Evolutionary conservation across 2,888 invertebrate species (phyloP), one percentile per base, ranked within the genome.

Genomic region (Mayetiola destructor): DNA sequence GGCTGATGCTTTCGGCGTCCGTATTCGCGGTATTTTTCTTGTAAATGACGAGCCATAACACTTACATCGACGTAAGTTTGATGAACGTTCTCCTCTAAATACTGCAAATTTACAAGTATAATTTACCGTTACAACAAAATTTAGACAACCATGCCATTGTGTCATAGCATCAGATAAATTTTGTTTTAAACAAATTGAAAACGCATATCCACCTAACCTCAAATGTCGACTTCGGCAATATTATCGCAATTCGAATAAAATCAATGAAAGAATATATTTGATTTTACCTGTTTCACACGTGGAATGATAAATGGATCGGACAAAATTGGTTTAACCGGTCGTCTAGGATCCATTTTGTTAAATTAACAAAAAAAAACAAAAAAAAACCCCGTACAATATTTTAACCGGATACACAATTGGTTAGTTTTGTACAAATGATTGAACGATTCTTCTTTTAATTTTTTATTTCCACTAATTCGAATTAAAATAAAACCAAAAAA

Each of bases 31-130:
- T 80, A 82, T 64, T 80, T 80, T 64, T 77, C 79, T 73, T 86
- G 85, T 56, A 91, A 76, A 64, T 81, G 79, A 68, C 85, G 84
- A 64, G 88, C 85, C 86, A 91, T 88, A 66, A 82, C 80, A 67
- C 84, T 82, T 59, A 89, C 84, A 76, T 90, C 88, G 62, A 90
- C 80, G 68, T 82, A 86, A 8, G 83, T 82, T 71, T 85, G 82
- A 65, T 86, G 82, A 60, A 84, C 83, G 74, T 88, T 86, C 64
- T 84, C 83, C 61, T 85, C 85, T 64, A 90, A 77, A 69, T 89
- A 89, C 79, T 86, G 36, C 9, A 27, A 23, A 32, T 10, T 32
- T 4, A 32, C 30, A 32, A 20, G 3, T n/a, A n/a, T n/a, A n/a
- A n/a, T n/a, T n/a, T n/a, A n/a, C n/a, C n/a, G n/a, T n/a, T n/a